These are phyloP conservation scores for Dendrolimus kikuchii DNA, from an alignment of 1,140 invertebrate genomes.

Conservation along the genomic window DNA sequence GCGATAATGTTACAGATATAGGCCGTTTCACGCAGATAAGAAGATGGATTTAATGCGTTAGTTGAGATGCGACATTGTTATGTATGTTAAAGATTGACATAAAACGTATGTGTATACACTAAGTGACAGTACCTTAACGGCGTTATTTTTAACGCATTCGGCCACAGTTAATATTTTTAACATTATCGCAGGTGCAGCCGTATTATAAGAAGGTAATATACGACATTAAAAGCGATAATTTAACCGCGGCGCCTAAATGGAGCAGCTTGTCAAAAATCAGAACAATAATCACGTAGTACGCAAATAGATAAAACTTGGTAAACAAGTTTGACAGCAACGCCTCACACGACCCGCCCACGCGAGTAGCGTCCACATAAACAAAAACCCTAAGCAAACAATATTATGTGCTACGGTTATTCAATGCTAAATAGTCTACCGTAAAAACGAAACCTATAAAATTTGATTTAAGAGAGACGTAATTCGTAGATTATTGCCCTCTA, in stretches of 20 bases:
- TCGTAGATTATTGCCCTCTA: too few relatives aligned
- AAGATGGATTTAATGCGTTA: too few relatives aligned
- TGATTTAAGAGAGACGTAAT: background rate
- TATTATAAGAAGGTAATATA: constrained; percentile 1
- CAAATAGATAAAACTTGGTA: constrained; percentile 41
- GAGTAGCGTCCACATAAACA: constrained; percentile 17
- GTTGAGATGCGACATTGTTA: too few relatives aligned
- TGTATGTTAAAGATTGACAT: too few relatives aligned
- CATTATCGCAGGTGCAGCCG: too few relatives aligned
- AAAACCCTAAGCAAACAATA: constrained; percentile 21
- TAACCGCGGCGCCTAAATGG: constrained; percentile 18
- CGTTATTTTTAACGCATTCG: too few relatives aligned
- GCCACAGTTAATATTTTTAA: too few relatives aligned
- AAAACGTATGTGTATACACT: too few relatives aligned
- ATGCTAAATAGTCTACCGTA: background rate
- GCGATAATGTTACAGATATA: too few relatives aligned
- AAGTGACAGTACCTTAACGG: too few relatives aligned
- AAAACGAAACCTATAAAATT: background rate
- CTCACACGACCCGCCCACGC: constrained; percentile 39
- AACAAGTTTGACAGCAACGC: constrained; percentile 46
- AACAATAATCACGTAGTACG: constrained; percentile 19
- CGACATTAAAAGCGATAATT: constrained; percentile 14
- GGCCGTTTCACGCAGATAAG: too few relatives aligned
- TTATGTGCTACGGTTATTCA: constrained; percentile 2
- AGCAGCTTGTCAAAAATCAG: constrained; percentile 19